phyloP scores from a whole-genome alignment of 2,888 invertebrate species.

The Clepsis dumicolana region DNA sequence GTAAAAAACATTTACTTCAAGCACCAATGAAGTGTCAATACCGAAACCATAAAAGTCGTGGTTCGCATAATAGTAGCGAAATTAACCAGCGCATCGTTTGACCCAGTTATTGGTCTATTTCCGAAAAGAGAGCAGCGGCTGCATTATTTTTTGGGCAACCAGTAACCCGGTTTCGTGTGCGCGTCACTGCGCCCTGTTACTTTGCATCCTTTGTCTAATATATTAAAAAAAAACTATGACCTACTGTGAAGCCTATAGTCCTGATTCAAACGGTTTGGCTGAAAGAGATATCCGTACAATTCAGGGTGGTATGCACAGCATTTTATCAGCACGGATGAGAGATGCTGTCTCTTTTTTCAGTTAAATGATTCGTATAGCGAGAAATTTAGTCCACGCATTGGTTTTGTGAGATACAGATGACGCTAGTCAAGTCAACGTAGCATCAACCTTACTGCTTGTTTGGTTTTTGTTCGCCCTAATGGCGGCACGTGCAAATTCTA shows the following conservation, averaged over 20 bases:
- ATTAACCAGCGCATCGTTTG: conserved; percentile 68
- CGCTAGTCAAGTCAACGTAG: neutral
- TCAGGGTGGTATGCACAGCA: too few relatives aligned
- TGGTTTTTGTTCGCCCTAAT: neutral
- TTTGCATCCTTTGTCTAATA: conserved; percentile 48
- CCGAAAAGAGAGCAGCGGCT: conserved; percentile 74
- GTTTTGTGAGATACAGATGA: too few relatives aligned
- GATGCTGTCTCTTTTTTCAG: too few relatives aligned
- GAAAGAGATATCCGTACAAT: neutral
- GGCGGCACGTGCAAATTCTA: neutral
- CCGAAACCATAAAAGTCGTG: neutral
- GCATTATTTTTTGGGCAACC: conserved; percentile 79
- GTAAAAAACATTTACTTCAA: neutral
- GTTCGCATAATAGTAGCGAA: conserved; percentile 50
- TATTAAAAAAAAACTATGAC: too few relatives aligned
- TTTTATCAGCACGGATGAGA: too few relatives aligned
- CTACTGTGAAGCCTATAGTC: too few relatives aligned
- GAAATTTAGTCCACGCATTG: too few relatives aligned
- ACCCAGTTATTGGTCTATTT: conserved; percentile 81
- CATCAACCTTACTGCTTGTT: neutral
- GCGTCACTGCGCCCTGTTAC: conserved; percentile 43
- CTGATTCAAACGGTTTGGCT: neutral
- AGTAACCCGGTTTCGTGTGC: conserved; percentile 66
- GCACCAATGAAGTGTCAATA: neutral
- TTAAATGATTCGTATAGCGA: too few relatives aligned